Evolutionary conservation across 2,113 vertebrate genomes (phyloP).

Genomic region (Brachirus orientalis): DNA sequence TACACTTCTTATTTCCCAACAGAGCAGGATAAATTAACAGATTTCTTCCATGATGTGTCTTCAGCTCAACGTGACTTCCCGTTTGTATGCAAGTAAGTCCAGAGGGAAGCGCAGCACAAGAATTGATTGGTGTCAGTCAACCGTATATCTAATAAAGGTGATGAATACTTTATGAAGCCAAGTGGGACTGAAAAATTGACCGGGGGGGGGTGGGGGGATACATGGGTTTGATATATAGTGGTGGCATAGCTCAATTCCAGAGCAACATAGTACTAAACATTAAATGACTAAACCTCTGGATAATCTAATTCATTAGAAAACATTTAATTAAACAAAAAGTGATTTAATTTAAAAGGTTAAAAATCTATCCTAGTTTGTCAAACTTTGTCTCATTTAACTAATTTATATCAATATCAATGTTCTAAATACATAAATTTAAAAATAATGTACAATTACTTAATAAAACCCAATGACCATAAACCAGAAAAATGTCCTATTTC

Average conservation of each 20-base stretch:
- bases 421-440: not conserved
- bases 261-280: not conserved
- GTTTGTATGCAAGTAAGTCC: slow-evolving; percentile 26
- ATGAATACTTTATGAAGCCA: slow-evolving; percentile 48
- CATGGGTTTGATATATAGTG: slow-evolving; percentile 15
- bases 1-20: slow-evolving; percentile 44
- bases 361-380: not conserved
- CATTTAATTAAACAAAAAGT: not conserved
- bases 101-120: slow-evolving; percentile 20
- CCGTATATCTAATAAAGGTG: slow-evolving; percentile 28
- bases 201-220: not conserved
- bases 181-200: slow-evolving; percentile 31
- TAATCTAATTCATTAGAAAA: not conserved
- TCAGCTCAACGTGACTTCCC: slow-evolving; percentile 21
- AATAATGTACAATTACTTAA: not conserved
- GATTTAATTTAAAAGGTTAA: not conserved
- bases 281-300: slow-evolving; percentile 1
- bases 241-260: not conserved
- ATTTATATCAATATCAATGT: not conserved
- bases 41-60: slow-evolving; percentile 41
- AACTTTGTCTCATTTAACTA: not conserved
- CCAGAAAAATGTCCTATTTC: too few species aligned
- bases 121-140: slow-evolving; percentile 50
- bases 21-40: slow-evolving; percentile 30
- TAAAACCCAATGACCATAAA: not conserved